Conservation (phyloP, 2,888 invertebrate genomes). For the Saturnia japonica region DNA sequence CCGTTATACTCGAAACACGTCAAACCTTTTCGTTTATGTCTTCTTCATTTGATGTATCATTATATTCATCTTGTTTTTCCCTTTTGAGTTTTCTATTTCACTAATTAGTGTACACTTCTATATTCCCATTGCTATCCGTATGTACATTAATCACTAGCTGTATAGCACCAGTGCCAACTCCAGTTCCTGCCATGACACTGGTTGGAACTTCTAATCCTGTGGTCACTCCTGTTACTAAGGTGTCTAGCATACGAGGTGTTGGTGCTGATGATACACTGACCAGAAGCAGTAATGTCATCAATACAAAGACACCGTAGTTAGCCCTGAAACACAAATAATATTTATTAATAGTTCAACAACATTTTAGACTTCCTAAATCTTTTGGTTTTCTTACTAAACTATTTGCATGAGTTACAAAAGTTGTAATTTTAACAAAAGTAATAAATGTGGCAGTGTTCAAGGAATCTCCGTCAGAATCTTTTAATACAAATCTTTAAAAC, state of each 20-base stretch:
- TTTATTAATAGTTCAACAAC: neutral
- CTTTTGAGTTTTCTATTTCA: neutral
- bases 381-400: neutral
- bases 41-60: neutral
- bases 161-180: constrained; percentile 58
- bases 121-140: constrained; percentile 71
- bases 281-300: constrained; percentile 43
- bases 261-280: constrained; percentile 52
- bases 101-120: constrained; percentile 68
- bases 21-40: neutral
- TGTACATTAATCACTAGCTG: constrained; percentile 71
- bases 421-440: no score
- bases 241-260: constrained; percentile 41
- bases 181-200: constrained; percentile 59
- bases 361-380: neutral
- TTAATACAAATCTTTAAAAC: neutral
- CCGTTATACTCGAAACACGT: neutral
- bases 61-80: neutral
- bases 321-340: constrained; percentile 43
- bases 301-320: constrained; percentile 43
- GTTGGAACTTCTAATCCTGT: constrained; percentile 68
- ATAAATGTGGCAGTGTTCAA: no score
- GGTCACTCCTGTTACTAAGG: constrained; percentile 60
- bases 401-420: neutral
- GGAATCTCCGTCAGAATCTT: no score